A percentile compares a stretch with the other conserved stretches of the same genome.
phyloP scores from a whole-genome alignment of 92 coral and sea anemone genomes.

The Porites evermanni region DNA sequence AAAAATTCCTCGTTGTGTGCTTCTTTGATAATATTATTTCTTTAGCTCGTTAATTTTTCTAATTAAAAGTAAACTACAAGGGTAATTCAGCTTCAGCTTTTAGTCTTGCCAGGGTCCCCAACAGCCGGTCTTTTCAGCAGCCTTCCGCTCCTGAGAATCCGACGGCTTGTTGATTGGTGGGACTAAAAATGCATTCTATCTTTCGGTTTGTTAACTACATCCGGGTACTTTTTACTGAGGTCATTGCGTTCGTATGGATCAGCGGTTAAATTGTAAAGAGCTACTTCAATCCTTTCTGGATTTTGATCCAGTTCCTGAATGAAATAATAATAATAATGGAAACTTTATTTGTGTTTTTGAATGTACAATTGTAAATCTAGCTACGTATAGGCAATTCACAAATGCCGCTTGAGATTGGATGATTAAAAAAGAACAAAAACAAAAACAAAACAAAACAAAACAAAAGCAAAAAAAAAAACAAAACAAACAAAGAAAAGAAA shows the following conservation, averaged over 20 bases:
- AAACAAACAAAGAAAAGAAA: too few relatives aligned
- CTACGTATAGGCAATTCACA: too few relatives aligned
- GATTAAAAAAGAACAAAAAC: too few relatives aligned
- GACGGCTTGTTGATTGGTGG: slow-evolving; percentile 69
- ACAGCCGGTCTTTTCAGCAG: slow-evolving; percentile 67
- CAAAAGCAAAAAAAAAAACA: too few relatives aligned
- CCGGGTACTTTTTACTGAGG: slow-evolving; percentile 66
- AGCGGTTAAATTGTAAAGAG: slow-evolving; percentile 80
- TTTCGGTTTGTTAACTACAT: slow-evolving; percentile 61
- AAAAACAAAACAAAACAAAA: too few relatives aligned
- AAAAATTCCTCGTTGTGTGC: too few relatives aligned
- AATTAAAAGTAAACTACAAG: too few relatives aligned
- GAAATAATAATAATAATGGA: background rate
- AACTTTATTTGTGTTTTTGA: too few relatives aligned
- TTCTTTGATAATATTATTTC: too few relatives aligned
- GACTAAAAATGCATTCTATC: slow-evolving; percentile 16
- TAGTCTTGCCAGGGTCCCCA: slow-evolving; percentile 80
- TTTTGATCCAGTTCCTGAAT: background rate
- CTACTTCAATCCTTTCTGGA: slow-evolving; percentile 49
- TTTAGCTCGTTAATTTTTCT: too few relatives aligned
- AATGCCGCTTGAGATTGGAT: too few relatives aligned
- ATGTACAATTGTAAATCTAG: too few relatives aligned
- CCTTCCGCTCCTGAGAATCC: slow-evolving; percentile 70
- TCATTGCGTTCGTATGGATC: slow-evolving; percentile 78
- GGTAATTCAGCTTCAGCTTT: background rate